Evolutionary conservation across 2,888 invertebrate genomes (phyloP).

Genomic region (Amphipoea oculea): DNA sequence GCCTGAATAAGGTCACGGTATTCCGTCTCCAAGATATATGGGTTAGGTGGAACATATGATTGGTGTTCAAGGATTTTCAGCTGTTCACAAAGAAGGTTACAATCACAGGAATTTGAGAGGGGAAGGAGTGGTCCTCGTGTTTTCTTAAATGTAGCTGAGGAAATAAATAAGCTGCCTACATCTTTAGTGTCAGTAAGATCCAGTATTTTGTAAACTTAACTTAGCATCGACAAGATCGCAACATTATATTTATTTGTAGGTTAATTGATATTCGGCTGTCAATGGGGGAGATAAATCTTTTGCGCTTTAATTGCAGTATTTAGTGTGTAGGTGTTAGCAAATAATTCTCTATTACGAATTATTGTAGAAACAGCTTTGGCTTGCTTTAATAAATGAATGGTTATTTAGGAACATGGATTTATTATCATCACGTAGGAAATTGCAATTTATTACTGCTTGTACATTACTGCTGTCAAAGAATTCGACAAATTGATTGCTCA

Average conservation of each 20-base stretch:
- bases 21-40: slow-evolving; percentile 72
- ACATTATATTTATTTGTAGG: slow-evolving; percentile 40
- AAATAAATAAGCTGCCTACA: slow-evolving; percentile 54
- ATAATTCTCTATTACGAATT: slow-evolving; percentile 34
- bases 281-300: slow-evolving; percentile 49
- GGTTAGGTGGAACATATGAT: slow-evolving; percentile 70
- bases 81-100: not conserved
- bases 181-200: slow-evolving; percentile 26
- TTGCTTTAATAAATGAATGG: slow-evolving; percentile 14
- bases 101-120: slow-evolving; percentile 13
- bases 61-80: slow-evolving; percentile 44
- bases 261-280: slow-evolving; percentile 53
- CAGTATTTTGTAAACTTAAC: slow-evolving; percentile 51
- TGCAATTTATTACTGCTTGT: not conserved
- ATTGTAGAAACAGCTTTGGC: slow-evolving; percentile 22
- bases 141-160: slow-evolving; percentile 9
- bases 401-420: slow-evolving; percentile 24
- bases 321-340: slow-evolving; percentile 52
- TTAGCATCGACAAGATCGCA: slow-evolving; percentile 23
- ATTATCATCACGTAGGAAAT: slow-evolving; percentile 6
- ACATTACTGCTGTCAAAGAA: not conserved
- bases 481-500: not conserved
- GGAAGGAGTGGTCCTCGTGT: slow-evolving; percentile 1
- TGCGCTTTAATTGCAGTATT: slow-evolving; percentile 53
- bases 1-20: slow-evolving; percentile 85